Evolutionary conservation across 2,888 invertebrate species (phyloP).

Genomic region (Cotesia congregata): DNA sequence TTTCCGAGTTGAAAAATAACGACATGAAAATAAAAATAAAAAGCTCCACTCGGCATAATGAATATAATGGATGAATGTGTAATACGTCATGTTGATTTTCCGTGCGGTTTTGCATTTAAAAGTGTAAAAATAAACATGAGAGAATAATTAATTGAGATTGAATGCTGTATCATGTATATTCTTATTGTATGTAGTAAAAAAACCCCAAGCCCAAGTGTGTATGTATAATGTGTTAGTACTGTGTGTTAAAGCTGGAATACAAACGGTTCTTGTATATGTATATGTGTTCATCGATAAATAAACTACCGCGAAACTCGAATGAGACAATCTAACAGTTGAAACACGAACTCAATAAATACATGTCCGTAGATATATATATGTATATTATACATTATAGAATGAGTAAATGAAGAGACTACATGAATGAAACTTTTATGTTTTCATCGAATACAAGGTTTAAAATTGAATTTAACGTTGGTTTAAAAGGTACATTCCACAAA

Average conservation of each 20-base stretch:
- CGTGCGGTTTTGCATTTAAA: not conserved
- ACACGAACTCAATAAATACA: conserved; percentile 4
- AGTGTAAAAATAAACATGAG: not conserved
- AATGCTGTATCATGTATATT: conserved; percentile 6
- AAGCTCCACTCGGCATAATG: not conserved
- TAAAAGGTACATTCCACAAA: conserved; percentile 23
- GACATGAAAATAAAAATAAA: conserved; percentile 13
- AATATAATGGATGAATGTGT: not conserved
- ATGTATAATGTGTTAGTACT: not conserved
- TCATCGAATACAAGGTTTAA: conserved; percentile 13
- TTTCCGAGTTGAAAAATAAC: conserved; percentile 8
- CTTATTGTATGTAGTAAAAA: not conserved
- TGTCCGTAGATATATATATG: not conserved
- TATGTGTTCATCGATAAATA: conserved; percentile 10
- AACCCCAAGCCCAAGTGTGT: not conserved
- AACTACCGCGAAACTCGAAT: conserved; percentile 16
- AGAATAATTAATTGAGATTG: conserved; percentile 11
- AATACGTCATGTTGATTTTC: conserved; percentile 2
- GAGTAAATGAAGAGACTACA: conserved; percentile 12
- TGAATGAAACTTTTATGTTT: conserved; percentile 21
- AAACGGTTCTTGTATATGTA: not conserved
- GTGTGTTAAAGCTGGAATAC: not conserved
- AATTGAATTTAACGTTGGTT: conserved; percentile 8
- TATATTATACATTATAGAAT: not conserved
- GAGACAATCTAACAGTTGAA: conserved; percentile 26